These are phyloP conservation scores for Tricholaema leucomelas DNA, from an alignment of 2,113 vertebrate genomes.

Conservation along the genomic window DNA sequence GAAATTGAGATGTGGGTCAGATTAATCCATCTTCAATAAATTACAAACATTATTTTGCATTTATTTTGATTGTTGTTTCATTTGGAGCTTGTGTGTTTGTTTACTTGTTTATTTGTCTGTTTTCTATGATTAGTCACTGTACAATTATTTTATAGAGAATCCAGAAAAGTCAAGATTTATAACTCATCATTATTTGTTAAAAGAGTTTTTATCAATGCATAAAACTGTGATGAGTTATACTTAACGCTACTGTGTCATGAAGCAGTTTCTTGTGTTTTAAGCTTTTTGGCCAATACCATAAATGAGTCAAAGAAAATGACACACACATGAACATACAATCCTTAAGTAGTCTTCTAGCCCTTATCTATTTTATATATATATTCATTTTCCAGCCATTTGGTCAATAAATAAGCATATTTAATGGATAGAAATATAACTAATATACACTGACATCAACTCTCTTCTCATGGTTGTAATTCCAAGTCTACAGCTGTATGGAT, in stretches of 20 bases:
- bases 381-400: neutral
- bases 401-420: neutral
- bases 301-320: neutral
- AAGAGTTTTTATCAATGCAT: neutral
- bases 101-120: neutral
- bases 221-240: neutral
- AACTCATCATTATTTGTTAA: neutral
- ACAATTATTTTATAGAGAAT: neutral
- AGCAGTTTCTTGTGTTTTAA: no score
- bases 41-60: neutral
- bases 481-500: no score
- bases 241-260: no score
- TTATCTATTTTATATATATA: neutral
- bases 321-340: neutral
- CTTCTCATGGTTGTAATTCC: no score
- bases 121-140: neutral
- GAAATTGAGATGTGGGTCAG: neutral
- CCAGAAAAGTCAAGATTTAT: neutral
- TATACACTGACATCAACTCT: neutral
- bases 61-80: neutral
- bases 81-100: neutral
- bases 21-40: neutral
- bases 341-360: neutral
- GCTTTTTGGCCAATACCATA: neutral
- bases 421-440: neutral